phyloP scores from a whole-genome alignment of 1,140 invertebrate species.

The Chironomus tepperi region DNA sequence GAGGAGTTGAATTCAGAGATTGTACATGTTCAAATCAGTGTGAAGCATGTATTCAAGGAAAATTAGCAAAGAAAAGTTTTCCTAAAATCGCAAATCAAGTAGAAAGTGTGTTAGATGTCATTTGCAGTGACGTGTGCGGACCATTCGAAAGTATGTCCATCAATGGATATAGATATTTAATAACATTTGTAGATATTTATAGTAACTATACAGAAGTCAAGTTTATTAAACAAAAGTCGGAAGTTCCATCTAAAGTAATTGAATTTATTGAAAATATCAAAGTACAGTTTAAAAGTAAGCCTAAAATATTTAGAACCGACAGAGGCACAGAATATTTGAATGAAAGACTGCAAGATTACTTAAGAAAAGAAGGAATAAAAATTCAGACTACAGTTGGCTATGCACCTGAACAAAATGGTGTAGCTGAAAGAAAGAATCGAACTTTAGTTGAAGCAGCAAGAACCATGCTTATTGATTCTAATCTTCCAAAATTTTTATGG shows the following conservation, averaged over 20 bases:
- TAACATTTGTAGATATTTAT: constrained; percentile 36
- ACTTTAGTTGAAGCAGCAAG: constrained; percentile 34
- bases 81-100: constrained; percentile 25
- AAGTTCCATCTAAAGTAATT: constrained; percentile 32
- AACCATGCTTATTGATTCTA: constrained; percentile 31
- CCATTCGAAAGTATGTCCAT: constrained; percentile 33
- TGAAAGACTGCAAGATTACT: constrained; percentile 16
- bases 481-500: constrained; percentile 37
- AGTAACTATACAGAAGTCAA: constrained; percentile 31
- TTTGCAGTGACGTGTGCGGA: constrained; percentile 40
- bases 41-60: background rate
- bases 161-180: constrained; percentile 30
- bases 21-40: too few species aligned
- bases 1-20: too few species aligned
- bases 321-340: background rate
- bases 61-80: background rate
- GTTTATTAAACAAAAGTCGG: constrained; percentile 33
- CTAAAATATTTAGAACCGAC: constrained; percentile 29
- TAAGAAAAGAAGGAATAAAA: background rate
- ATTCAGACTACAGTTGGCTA: constrained; percentile 30
- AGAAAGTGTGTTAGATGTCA: constrained; percentile 33
- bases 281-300: constrained; percentile 31
- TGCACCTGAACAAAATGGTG: constrained; percentile 40
- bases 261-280: constrained; percentile 32
- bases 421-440: constrained; percentile 35